These are phyloP conservation scores for Enoplosus armatus DNA, from an alignment of 2,797 vertebrate species.

Conservation along the genomic window DNA sequence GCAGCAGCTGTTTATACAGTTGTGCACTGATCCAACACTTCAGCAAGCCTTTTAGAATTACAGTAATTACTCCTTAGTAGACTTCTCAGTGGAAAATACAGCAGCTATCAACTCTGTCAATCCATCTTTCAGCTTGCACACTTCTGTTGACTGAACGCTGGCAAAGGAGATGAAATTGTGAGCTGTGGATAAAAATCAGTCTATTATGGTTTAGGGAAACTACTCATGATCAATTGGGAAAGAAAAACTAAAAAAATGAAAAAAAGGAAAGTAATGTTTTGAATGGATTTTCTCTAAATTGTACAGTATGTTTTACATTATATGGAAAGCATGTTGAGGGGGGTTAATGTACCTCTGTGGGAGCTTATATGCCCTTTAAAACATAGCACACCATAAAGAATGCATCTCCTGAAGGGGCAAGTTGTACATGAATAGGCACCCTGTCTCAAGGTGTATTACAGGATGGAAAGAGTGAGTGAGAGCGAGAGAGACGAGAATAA, in stretches of 20 bases:
- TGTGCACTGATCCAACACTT: constrained; percentile 60
- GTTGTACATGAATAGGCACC: constrained; percentile 65
- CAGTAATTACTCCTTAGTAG: constrained; percentile 64
- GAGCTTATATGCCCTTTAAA: constrained; percentile 65
- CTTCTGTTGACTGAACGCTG: constrained; percentile 38
- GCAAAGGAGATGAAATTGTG: constrained; percentile 34
- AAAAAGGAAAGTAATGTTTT: not conserved
- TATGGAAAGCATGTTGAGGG: constrained; percentile 14
- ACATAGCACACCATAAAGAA: constrained; percentile 55
- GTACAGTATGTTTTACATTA: constrained; percentile 55
- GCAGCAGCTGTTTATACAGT: constrained; percentile 52
- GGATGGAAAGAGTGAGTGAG: constrained; percentile 74
- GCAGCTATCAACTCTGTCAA: constrained; percentile 53
- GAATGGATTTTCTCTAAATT: constrained; percentile 10
- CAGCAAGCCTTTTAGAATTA: constrained; percentile 57
- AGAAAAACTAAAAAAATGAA: not conserved
- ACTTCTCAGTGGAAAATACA: constrained; percentile 54
- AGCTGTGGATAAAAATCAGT: constrained; percentile 20
- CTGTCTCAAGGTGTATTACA: constrained; percentile 75
- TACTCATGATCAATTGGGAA: not conserved
- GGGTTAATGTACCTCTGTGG: constrained; percentile 28
- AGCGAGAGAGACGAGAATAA: constrained; percentile 33
- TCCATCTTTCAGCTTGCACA: constrained; percentile 43
- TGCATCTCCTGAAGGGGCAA: constrained; percentile 64
- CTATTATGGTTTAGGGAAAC: constrained; percentile 11